A percentile compares a stretch with the other conserved stretches of the same genome.
phyloP scores from a whole-genome alignment of 2,113 vertebrate genomes.

The Phrynosoma blainvillii region DNA sequence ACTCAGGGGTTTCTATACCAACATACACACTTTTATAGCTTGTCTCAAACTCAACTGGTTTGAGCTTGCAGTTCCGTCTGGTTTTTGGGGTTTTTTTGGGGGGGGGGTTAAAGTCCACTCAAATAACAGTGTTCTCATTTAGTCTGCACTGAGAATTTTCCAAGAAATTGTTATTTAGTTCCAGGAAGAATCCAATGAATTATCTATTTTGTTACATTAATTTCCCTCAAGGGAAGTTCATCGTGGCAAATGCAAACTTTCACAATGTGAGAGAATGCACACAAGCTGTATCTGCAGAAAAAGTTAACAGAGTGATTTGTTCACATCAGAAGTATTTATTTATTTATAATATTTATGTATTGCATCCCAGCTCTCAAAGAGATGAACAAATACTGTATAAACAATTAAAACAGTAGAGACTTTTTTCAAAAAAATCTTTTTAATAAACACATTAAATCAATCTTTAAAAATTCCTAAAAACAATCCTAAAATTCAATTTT shows the following conservation, averaged over 20 bases:
- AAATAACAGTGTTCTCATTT: background rate
- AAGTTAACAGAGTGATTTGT: background rate
- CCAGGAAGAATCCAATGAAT: background rate
- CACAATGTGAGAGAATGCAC: background rate
- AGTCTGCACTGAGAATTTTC: background rate
- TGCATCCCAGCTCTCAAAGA: background rate
- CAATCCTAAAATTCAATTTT: too few species aligned
- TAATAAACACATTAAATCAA: too few species aligned
- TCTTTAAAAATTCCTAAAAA: too few species aligned
- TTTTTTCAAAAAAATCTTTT: too few species aligned
- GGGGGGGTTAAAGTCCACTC: background rate
- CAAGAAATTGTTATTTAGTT: background rate
- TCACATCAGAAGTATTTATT: background rate
- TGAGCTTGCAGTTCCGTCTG: constrained; percentile 9
- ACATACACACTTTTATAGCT: constrained; percentile 14
- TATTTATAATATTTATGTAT: background rate
- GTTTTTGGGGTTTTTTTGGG: background rate
- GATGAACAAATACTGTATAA: too few species aligned
- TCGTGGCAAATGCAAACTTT: background rate
- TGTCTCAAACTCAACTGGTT: constrained; percentile 7
- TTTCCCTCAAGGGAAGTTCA: background rate
- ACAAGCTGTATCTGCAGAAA: background rate
- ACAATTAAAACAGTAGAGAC: too few species aligned
- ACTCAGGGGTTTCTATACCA: constrained; percentile 8
- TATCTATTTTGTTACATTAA: background rate